Conservation (phyloP, 2,797 vertebrate genomes). For the Fratercula arctica region DNA sequence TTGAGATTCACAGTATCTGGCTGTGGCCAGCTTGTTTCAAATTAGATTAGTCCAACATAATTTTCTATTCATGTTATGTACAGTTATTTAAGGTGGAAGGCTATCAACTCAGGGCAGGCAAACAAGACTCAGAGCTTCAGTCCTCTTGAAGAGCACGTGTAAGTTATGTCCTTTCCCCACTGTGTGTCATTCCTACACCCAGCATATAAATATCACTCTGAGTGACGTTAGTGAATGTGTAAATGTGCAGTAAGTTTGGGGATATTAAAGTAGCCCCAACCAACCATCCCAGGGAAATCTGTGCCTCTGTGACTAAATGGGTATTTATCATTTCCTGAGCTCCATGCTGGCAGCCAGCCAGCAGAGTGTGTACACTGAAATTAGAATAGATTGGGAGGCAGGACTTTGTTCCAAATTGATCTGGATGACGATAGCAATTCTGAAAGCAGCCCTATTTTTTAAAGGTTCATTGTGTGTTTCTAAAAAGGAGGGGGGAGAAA, state of each 20-base stretch:
- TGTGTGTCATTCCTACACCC: not conserved
- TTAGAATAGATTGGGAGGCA: constrained; percentile 68
- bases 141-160: not conserved
- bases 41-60: constrained; percentile 46
- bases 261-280: constrained; percentile 13
- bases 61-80: constrained; percentile 46
- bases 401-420: constrained; percentile 67
- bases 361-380: constrained; percentile 65
- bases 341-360: constrained; percentile 66
- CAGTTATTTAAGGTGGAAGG: constrained; percentile 4
- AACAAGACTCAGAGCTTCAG: not conserved
- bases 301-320: constrained; percentile 52
- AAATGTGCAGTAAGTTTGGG: constrained; percentile 13
- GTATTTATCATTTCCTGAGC: constrained; percentile 71
- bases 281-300: constrained; percentile 56
- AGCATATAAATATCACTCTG: not conserved
- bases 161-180: not conserved
- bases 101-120: not conserved
- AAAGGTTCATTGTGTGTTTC: constrained; percentile 51
- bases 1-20: not conserved
- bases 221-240: not conserved
- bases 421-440: constrained; percentile 57
- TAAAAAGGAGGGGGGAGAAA: not conserved
- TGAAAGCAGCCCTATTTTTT: constrained; percentile 54
- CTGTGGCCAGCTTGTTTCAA: constrained; percentile 42